A percentile compares a stretch with the other conserved stretches of the same genome.
Evolutionary conservation across 2,113 vertebrate genomes (phyloP).

Genomic region (Felis chaus): DNA sequence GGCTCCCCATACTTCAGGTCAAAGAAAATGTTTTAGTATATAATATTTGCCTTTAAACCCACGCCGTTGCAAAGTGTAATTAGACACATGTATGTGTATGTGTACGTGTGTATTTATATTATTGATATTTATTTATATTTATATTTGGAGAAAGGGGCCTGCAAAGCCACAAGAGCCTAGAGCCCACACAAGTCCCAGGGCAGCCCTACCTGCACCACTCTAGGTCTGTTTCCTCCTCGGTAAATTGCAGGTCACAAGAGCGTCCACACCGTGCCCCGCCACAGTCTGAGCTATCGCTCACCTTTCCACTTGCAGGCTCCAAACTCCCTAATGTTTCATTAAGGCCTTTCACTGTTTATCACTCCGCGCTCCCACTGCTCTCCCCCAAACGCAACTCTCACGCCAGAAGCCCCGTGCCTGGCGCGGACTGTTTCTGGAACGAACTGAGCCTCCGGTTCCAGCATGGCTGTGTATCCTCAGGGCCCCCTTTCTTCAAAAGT

Average conservation of each 20-base stretch:
- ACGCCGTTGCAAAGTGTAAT: background rate
- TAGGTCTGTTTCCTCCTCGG: background rate
- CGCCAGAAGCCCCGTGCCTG: accelerated
- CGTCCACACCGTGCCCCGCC: accelerated
- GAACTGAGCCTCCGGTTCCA: background rate
- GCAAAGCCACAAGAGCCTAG: background rate
- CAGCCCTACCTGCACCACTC: background rate
- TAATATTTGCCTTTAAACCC: background rate
- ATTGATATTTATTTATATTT: background rate
- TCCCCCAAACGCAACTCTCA: background rate
- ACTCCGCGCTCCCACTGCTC: background rate
- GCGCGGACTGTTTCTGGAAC: background rate
- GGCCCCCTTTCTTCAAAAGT: background rate
- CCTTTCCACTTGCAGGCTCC: no score
- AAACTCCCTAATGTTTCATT: background rate
- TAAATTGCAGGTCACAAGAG: background rate
- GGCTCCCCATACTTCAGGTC: background rate
- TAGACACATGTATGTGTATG: no score
- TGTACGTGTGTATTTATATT: background rate
- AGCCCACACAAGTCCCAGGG: background rate
- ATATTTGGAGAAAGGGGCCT: background rate
- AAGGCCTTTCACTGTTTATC: background rate
- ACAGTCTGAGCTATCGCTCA: background rate
- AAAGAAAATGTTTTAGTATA: background rate
- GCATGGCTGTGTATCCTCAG: background rate